Evolutionary conservation across 2,797 vertebrate species (phyloP), one percentile per base, ranked within the genome.

Genomic region (Hyperoplus immaculatus): DNA sequence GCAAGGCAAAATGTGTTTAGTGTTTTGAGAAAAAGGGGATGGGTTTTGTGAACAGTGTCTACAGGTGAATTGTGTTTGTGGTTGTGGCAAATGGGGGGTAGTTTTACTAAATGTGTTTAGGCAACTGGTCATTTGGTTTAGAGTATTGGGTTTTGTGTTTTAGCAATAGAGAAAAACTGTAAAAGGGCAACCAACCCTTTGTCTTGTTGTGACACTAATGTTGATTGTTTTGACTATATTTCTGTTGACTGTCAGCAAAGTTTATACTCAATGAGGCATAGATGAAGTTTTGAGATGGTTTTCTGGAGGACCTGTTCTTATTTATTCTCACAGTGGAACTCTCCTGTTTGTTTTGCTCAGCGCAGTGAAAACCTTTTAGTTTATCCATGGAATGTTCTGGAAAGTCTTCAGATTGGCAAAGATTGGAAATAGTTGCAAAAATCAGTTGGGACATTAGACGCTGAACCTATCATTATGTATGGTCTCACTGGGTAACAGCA

Each of bases 291-390:
- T 11, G 5, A 0, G 18, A 3, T 47, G 43, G 1, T 46, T 55
- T 68, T 29, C 8, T 36, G 9, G 53, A 45, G 10, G 60, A 45
- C 13, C 14, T 41, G 29, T 29, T 29, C 29, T 42, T 72, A 49
- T 51, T 64, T 59, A 21, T 58, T 39, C 41, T 64, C 10, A 42
- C 13, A 63, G 43, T 21, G 9, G 12, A 55, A 1, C 50, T 69
- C 12, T 12, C 50, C 3, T 21, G 61, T 43, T 43, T 65, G 60
- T 50, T 49, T 41, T 18, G 43, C 29, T 55, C 16, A 42, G 9
- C 68, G 53, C 65, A 46, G 38, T 70, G 69, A 72, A 85, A 77
- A 85, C 66, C 58, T 15, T 59, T 65, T 29, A 39, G 62, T 67
- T 47, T 72, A 67, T 69, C 50, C 6, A 4, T 63, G 54, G 57